A percentile compares a stretch with the other conserved stretches of the same genome.
Evolutionary conservation across 2,888 invertebrate genomes (phyloP).

Genomic region (Diadegma fenestrale): DNA sequence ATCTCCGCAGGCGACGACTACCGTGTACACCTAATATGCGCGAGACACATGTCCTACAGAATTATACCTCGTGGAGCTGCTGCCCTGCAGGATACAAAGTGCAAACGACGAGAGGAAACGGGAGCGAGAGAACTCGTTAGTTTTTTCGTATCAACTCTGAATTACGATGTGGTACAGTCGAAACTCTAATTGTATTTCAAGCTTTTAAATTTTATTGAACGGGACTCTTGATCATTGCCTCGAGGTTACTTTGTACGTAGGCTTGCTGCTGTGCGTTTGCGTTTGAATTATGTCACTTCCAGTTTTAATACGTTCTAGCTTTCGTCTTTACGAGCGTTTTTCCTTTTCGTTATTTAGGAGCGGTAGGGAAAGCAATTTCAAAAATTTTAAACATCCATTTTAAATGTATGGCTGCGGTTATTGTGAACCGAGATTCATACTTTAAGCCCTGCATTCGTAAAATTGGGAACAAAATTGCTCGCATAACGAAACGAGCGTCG

Average conservation of each 20-base stretch:
- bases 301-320: neutral
- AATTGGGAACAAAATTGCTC: neutral
- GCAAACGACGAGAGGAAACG: slow-evolving; percentile 1
- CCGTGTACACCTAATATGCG: slow-evolving; percentile 50
- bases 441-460: neutral
- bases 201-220: slow-evolving; percentile 27
- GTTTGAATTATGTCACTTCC: slow-evolving; percentile 3
- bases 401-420: neutral
- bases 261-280: neutral
- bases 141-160: slow-evolving; percentile 1
- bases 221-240: slow-evolving; percentile 18
- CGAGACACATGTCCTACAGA: slow-evolving; percentile 37
- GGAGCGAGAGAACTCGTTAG: slow-evolving; percentile 2
- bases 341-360: neutral
- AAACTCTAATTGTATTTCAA: slow-evolving; percentile 19
- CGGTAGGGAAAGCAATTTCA: neutral
- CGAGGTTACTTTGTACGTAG: neutral
- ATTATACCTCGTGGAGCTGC: slow-evolving; percentile 45
- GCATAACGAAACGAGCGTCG: neutral
- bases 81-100: slow-evolving; percentile 14
- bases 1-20: slow-evolving; percentile 55
- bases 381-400: neutral
- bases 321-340: slow-evolving; percentile 1
- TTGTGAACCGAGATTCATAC: neutral
- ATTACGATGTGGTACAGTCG: slow-evolving; percentile 13